Percentiles rank a stretch among this genome's conserved stretches.
phyloP scores from a whole-genome alignment of 2,888 invertebrate species.

The Arge pagana region DNA sequence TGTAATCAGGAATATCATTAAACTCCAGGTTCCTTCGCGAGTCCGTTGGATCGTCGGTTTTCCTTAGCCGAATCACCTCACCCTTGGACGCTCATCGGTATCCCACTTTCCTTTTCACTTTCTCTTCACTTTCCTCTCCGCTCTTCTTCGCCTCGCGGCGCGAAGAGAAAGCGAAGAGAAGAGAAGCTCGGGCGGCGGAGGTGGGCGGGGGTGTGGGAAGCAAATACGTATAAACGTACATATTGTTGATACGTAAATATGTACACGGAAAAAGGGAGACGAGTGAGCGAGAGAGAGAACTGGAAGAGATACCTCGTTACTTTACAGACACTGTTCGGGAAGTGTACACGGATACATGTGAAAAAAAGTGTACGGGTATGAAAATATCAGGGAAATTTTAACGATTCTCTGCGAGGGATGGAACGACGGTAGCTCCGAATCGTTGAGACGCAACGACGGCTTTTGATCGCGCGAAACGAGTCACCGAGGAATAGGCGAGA shows the following conservation, averaged over 20 bases:
- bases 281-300: too few species aligned
- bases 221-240: too few species aligned
- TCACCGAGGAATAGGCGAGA: too few species aligned
- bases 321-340: conserved; percentile 20
- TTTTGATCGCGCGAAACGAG: too few species aligned
- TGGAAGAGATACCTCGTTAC: conserved; percentile 23
- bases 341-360: too few species aligned
- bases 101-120: conserved; percentile 20
- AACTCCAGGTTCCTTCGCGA: conserved; percentile 52
- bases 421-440: too few species aligned
- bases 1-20: conserved; percentile 59
- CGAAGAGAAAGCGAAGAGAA: conserved; percentile 17
- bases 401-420: too few species aligned
- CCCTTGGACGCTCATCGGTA: conserved; percentile 23
- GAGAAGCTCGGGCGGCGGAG: not conserved
- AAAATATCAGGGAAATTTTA: conserved; percentile 19
- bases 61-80: conserved; percentile 21
- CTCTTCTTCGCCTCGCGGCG: conserved; percentile 13
- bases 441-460: too few species aligned
- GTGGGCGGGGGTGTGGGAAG: conserved; percentile 8
- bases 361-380: too few species aligned
- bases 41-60: conserved; percentile 30
- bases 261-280: too few species aligned
- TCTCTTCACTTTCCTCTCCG: conserved; percentile 17
- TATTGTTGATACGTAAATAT: too few species aligned